Percentiles rank a stretch among this genome's conserved stretches.
phyloP scores from a whole-genome alignment of 2,888 invertebrate genomes.

The Chrysolina oricalcia region DNA sequence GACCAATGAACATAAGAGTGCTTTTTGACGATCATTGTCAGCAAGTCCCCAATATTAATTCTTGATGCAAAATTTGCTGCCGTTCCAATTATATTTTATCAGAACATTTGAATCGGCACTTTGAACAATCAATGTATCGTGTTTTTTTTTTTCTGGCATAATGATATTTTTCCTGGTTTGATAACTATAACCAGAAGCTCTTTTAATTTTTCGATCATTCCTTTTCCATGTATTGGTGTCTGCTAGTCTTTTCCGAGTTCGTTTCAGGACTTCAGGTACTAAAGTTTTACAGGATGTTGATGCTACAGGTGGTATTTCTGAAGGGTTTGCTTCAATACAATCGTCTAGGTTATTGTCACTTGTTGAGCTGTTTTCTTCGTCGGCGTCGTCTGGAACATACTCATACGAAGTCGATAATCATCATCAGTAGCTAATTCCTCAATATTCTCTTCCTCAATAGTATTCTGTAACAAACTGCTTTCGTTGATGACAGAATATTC shows the following conservation, averaged over 20 bases:
- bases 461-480: no score
- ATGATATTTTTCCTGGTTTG: not conserved
- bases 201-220: not conserved
- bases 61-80: slow-evolving; percentile 23
- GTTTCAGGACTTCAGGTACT: slow-evolving; percentile 10
- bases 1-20: slow-evolving; percentile 11
- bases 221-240: no score
- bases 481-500: slow-evolving; percentile 9
- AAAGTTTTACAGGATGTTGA: slow-evolving; percentile 9
- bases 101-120: slow-evolving; percentile 31
- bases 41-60: slow-evolving; percentile 27
- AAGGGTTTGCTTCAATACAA: no score
- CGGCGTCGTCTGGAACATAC: slow-evolving; percentile 4
- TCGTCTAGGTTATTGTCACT: no score
- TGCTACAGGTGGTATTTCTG: not conserved
- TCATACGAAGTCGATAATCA: no score
- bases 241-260: no score
- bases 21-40: slow-evolving; percentile 20
- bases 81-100: slow-evolving; percentile 13
- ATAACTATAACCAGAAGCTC: not conserved
- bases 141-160: slow-evolving; percentile 1
- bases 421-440: no score
- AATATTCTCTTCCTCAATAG: no score
- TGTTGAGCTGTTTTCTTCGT: not conserved
- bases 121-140: slow-evolving; percentile 25